These are phyloP conservation scores for Chloroceryle aenea DNA, from an alignment of 2,113 vertebrate species.

Conservation along the genomic window DNA sequence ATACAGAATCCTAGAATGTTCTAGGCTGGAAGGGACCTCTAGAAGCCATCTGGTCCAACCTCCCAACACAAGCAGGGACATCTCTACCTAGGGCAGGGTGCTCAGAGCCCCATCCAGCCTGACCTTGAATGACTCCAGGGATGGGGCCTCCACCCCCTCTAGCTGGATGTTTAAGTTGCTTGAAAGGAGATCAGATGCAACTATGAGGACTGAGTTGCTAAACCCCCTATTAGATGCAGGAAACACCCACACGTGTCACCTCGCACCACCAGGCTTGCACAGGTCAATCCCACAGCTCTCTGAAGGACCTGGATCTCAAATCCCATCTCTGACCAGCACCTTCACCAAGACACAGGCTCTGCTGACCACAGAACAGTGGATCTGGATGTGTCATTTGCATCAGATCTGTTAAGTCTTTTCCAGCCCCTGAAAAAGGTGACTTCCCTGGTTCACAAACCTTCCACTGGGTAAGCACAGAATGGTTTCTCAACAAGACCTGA, in stretches of 20 bases:
- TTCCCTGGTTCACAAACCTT: neutral
- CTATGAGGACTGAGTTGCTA: neutral
- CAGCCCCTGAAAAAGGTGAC: neutral
- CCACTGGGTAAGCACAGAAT: neutral
- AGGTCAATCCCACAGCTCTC: neutral
- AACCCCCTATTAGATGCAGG: neutral
- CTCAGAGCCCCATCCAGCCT: too few relatives aligned
- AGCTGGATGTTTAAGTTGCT: neutral
- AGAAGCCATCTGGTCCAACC: too few relatives aligned
- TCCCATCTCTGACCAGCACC: neutral
- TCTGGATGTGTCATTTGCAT: neutral
- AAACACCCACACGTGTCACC: fast-evolving
- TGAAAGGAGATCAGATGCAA: neutral
- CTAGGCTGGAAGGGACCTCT: too few relatives aligned
- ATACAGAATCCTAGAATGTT: too few relatives aligned
- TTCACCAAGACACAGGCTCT: neutral
- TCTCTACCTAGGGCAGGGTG: too few relatives aligned
- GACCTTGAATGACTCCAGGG: too few relatives aligned
- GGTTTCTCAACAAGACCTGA: neutral
- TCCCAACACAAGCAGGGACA: too few relatives aligned
- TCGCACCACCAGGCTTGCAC: neutral
- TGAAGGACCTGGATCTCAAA: neutral
- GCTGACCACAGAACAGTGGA: neutral
- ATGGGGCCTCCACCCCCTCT: too few relatives aligned
- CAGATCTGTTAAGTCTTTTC: neutral